These are phyloP conservation scores for Rotaria socialis DNA, from an alignment of 2,888 invertebrate genomes.

Conservation along the genomic window DNA sequence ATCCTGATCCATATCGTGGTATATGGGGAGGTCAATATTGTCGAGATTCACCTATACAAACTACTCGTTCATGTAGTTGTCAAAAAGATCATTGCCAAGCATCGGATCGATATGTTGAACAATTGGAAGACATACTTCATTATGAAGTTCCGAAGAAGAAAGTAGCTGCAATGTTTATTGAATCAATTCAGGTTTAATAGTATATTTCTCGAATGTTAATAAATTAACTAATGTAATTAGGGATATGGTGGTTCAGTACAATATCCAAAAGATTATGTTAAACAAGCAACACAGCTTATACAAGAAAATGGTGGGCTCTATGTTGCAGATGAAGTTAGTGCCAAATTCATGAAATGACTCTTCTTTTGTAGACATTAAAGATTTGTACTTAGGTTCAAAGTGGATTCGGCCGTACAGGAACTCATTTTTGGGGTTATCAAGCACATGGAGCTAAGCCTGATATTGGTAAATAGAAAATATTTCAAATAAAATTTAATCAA, in stretches of 20 bases:
- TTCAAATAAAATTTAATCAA: conserved; percentile 81
- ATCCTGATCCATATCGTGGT: conserved; percentile 75
- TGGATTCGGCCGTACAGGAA: conserved; percentile 90
- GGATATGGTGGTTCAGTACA: conserved; percentile 90
- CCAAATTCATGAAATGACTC: neutral
- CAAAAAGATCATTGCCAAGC: conserved; percentile 67
- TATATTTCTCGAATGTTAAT: neutral
- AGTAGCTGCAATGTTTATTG: conserved; percentile 84
- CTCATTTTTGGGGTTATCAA: conserved; percentile 92
- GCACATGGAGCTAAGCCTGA: conserved; percentile 65
- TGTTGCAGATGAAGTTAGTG: conserved; percentile 78
- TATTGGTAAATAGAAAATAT: conserved; percentile 47
- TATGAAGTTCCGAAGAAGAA: conserved; percentile 72
- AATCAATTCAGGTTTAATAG: conserved; percentile 74
- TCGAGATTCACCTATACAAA: conserved; percentile 73
- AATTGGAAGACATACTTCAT: conserved; percentile 73
- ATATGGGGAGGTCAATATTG: conserved; percentile 82
- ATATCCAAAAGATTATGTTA: conserved; percentile 79
- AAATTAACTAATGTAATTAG: conserved; percentile 52
- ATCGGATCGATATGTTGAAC: conserved; percentile 74
- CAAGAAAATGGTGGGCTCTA: conserved; percentile 78
- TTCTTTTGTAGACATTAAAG: neutral
- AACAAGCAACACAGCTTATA: conserved; percentile 73
- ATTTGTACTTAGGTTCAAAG: conserved; percentile 81
- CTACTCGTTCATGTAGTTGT: conserved; percentile 69